Conservation (phyloP, 37 sponge, comb jelly and placozoan species). For the Beroe ovata region DNA sequence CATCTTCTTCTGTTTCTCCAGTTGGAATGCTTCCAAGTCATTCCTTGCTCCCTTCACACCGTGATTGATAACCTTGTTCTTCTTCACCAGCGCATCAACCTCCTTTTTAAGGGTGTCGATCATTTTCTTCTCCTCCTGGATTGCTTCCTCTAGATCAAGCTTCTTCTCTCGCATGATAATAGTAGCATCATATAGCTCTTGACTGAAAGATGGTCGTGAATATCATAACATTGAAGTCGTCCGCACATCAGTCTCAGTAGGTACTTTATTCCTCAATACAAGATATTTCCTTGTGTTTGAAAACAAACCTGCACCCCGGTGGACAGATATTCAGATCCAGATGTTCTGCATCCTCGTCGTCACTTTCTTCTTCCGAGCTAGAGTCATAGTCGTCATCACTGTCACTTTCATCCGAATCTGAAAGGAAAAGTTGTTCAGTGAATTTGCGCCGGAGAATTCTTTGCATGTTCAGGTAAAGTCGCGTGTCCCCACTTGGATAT, state of each 20-base stretch:
- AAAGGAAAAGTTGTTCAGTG: no score
- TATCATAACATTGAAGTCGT: no score
- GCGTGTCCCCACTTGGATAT: no score
- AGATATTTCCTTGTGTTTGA: not conserved
- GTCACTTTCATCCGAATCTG: constrained; percentile 66
- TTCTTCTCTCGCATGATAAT: constrained; percentile 80
- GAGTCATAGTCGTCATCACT: constrained; percentile 68
- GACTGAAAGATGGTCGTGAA: no score
- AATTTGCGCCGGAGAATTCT: no score
- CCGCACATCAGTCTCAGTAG: no score
- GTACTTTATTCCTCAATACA: not conserved
- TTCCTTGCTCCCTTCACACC: constrained; percentile 84
- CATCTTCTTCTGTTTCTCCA: constrained; percentile 93
- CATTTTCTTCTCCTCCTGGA: constrained; percentile 84
- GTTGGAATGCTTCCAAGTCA: constrained; percentile 85
- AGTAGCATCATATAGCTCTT: constrained; percentile 76
- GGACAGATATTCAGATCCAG: constrained; percentile 94
- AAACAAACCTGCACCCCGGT: constrained; percentile 80
- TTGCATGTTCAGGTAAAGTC: no score
- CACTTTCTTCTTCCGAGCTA: constrained; percentile 74
- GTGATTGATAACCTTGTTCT: constrained; percentile 83
- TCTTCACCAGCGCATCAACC: constrained; percentile 84
- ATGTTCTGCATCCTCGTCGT: constrained; percentile 71
- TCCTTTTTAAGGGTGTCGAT: constrained; percentile 83
- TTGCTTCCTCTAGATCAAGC: constrained; percentile 83